Percentiles rank a stretch among this genome's conserved stretches.
phyloP scores from a whole-genome alignment of 2,113 vertebrate genomes.

The Alectura lathami region DNA sequence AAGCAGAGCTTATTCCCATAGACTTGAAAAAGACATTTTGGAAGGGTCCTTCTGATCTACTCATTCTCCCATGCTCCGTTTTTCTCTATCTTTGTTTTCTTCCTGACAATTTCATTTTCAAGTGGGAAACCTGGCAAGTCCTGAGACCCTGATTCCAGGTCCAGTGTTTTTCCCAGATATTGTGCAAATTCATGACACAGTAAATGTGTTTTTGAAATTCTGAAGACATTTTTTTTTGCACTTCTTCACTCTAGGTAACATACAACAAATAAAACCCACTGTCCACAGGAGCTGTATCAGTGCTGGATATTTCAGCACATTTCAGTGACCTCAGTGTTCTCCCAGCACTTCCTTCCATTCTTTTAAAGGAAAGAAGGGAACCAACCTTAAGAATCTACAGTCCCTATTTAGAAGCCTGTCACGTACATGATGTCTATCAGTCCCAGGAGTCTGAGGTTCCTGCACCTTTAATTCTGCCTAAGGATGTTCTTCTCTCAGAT shows the following conservation, averaged over 20 bases:
- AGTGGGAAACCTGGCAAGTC: constrained; percentile 21
- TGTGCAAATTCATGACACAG: background rate
- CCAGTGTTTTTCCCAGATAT: constrained; percentile 11
- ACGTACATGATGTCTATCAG: background rate
- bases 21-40: constrained; percentile 21
- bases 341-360: background rate
- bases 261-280: background rate
- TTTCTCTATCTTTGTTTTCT: background rate
- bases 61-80: constrained; percentile 17
- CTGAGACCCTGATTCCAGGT: background rate
- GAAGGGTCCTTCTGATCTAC: constrained; percentile 30
- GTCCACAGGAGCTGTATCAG: background rate
- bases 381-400: background rate
- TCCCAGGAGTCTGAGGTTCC: background rate
- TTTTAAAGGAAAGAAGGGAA: background rate
- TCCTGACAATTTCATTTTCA: constrained; percentile 38
- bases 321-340: background rate
- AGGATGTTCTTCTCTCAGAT: background rate
- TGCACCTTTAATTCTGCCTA: background rate
- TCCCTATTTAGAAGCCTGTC: background rate
- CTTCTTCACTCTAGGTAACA: background rate
- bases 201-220: background rate
- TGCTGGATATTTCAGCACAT: background rate
- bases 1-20: constrained; percentile 45
- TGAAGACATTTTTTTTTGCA: background rate